Conservation (phyloP, 2,888 invertebrate genomes). For the Drosophila sordidapex region DNA sequence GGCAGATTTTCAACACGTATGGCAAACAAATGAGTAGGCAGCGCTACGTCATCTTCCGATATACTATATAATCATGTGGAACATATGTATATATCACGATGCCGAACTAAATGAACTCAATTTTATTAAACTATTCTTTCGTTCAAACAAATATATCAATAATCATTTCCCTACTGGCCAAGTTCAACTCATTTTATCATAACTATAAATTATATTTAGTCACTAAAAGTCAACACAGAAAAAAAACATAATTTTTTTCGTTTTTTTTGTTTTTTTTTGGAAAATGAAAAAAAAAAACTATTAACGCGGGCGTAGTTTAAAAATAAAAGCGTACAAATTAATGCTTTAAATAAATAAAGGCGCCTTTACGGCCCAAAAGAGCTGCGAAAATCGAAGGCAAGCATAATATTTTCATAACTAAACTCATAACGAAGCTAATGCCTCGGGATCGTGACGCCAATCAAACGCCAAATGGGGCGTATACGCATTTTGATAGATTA, state of each 20-base stretch:
- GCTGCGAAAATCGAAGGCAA: constrained; percentile 20
- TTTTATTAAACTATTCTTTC: constrained; percentile 7
- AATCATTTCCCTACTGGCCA: constrained; percentile 29
- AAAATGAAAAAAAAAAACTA: constrained; percentile 10
- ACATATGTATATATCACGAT: not conserved
- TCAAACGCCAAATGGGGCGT: constrained; percentile 42
- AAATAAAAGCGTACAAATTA: constrained; percentile 73
- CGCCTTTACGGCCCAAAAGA: constrained; percentile 48
- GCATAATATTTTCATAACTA: constrained; percentile 32
- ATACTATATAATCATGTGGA: not conserved
- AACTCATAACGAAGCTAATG: constrained; percentile 19
- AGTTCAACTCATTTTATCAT: constrained; percentile 71
- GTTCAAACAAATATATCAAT: constrained; percentile 32
- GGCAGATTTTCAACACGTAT: constrained; percentile 17
- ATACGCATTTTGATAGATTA: constrained; percentile 74
- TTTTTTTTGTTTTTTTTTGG: constrained; percentile 2
- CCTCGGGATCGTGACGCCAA: constrained; percentile 58
- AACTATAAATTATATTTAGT: constrained; percentile 72
- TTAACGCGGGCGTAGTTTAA: constrained; percentile 39
- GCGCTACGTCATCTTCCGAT: constrained; percentile 4
- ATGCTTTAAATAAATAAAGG: constrained; percentile 72
- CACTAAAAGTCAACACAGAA: constrained; percentile 67
- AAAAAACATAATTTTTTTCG: constrained; percentile 19
- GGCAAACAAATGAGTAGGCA: constrained; percentile 9
- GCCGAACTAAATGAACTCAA: constrained; percentile 11